Evolutionary conservation across 2,888 invertebrate species (phyloP), one percentile per base, ranked within the genome.

Genomic region (Drosophila testacea): DNA sequence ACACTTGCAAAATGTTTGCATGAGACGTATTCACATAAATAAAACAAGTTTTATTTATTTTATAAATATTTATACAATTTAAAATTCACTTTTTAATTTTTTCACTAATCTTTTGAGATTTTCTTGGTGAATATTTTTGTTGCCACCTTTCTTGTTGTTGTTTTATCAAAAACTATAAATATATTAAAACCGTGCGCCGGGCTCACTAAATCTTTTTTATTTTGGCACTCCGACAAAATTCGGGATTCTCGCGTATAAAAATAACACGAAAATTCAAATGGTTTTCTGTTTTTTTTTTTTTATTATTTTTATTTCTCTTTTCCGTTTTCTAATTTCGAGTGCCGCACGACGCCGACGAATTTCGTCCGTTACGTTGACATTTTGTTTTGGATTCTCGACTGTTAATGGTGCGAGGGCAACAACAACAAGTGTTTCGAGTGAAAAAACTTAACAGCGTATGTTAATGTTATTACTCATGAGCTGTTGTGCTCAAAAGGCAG

Each of bases 321-420:
- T 6, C 16, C 1, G 16, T 47, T 32, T 47, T 63, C 48, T 28
- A 22, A 38, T 52, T 64, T 63, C 44, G 47, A 62, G 34, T 61
- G 63, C 64, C 68, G 64, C 80, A 79, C 80, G 63, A 75, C 63
- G 71, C 79, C 66, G 73, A 68, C 70, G 74, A 50, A 39, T 64
- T 81, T 72, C 82, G 72, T 84, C 86, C 90, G 90, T 81, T 78
- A 88, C 77, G 75, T 41, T 52, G 77, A 77, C 88, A 88, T 88
- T 68, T 81, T 85, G 78, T 78, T 78, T 81, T 83, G 73, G 79
- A 82, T 76, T 80, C 79, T 80, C 82, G 81, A 82, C 79, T 70
- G 83, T 77, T 83, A 79, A 82, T 81, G 90, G 79, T 79, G 60
- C 47, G 28, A 50, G 42, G 5, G 44, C 38, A 50, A 73, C 64